phyloP scores from a whole-genome alignment of 2,797 vertebrate species.

The Zonotrichia albicollis region DNA sequence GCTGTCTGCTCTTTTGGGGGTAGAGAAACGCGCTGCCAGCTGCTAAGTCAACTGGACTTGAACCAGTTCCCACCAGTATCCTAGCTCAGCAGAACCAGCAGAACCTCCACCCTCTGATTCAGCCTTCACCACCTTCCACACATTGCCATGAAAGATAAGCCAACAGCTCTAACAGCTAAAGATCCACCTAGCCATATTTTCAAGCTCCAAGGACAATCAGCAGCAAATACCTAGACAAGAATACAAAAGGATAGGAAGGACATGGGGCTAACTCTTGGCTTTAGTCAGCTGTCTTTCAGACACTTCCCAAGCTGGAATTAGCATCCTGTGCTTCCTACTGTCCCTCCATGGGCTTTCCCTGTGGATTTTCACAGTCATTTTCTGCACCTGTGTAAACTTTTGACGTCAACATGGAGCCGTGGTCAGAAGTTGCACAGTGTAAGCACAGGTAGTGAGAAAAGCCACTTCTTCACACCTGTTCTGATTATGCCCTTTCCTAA shows the following conservation, averaged over 20 bases:
- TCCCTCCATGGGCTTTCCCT: neutral
- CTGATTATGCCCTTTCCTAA: neutral
- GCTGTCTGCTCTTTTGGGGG: neutral
- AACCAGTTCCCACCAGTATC: neutral
- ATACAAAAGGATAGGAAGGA: neutral
- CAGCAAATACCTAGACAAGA: neutral
- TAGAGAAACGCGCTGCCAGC: neutral
- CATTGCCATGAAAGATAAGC: neutral
- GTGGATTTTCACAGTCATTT: neutral
- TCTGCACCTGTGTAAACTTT: neutral
- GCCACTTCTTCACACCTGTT: neutral
- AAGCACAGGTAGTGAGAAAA: neutral
- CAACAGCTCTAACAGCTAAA: neutral
- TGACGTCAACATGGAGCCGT: fast-evolving
- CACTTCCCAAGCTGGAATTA: neutral
- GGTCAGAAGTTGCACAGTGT: neutral
- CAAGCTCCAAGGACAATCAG: neutral
- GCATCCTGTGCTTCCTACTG: neutral
- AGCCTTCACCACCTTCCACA: neutral
- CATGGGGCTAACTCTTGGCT: neutral
- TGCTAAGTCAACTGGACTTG: neutral
- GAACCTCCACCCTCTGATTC: neutral
- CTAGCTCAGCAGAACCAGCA: neutral
- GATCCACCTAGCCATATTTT: neutral
- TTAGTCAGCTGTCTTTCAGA: neutral